These are phyloP conservation scores for Melangyna quadrimaculata DNA, from an alignment of 2,888 invertebrate genomes.

Conservation along the genomic window DNA sequence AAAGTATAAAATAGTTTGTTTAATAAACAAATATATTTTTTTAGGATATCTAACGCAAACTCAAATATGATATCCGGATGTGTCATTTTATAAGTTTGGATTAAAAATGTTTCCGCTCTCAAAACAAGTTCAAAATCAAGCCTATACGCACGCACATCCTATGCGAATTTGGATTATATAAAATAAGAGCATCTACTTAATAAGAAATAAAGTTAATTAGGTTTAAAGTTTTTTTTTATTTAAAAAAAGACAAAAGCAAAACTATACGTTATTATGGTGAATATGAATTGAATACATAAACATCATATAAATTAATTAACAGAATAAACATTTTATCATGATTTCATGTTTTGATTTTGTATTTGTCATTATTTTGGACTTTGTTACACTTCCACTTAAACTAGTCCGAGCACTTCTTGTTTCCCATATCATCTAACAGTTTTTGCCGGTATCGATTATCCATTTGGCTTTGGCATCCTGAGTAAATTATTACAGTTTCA, in stretches of 20 bases:
- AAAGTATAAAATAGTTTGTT: not conserved
- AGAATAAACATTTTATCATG: not conserved
- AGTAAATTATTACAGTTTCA: conserved; percentile 24
- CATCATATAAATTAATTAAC: not conserved
- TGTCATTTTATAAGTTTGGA: not conserved
- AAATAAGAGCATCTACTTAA: not conserved
- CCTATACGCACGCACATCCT: not conserved
- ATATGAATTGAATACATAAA: not conserved
- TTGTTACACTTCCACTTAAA: not conserved
- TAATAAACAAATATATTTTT: not conserved
- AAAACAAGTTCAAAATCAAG: not conserved
- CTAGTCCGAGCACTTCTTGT: not conserved
- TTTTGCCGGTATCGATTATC: conserved; percentile 6
- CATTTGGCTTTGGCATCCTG: conserved; percentile 27
- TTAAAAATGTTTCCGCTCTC: not conserved
- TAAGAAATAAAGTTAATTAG: too few relatives aligned
- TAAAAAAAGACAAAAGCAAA: not conserved
- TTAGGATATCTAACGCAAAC: not conserved
- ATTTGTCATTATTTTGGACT: not conserved
- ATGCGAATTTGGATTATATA: not conserved
- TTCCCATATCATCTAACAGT: not conserved
- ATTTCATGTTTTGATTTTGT: not conserved
- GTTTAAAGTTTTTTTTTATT: not conserved
- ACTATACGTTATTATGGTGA: too few relatives aligned
- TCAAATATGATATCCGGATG: not conserved